phyloP scores from a whole-genome alignment of 2,888 invertebrate genomes.

The Ochropleura plecta region DNA sequence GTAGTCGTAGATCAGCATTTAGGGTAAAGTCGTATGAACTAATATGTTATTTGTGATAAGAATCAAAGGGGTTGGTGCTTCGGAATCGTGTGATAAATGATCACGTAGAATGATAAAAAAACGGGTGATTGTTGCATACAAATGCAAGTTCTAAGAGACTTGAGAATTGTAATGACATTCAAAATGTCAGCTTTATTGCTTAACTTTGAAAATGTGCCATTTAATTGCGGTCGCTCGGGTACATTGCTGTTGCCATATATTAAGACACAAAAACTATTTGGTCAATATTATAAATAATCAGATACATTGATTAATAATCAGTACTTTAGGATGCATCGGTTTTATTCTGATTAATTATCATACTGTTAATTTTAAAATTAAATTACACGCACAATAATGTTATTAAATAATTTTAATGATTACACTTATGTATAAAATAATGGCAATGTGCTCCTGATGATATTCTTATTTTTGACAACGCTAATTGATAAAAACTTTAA shows the following conservation, averaged over 20 bases:
- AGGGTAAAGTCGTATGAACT: conserved; percentile 32
- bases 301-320: no score
- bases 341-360: conserved; percentile 16
- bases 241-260: conserved; percentile 32
- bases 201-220: conserved; percentile 45
- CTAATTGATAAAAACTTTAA: conserved; percentile 10
- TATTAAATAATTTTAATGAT: neutral
- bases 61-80: conserved; percentile 51
- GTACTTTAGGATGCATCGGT: neutral
- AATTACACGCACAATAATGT: conserved; percentile 29
- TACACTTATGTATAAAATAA: neutral
- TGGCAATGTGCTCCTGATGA: conserved; percentile 40
- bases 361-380: conserved; percentile 23
- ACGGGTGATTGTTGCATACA: conserved; percentile 3
- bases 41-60: conserved; percentile 32
- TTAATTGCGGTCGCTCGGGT: conserved; percentile 31
- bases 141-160: conserved; percentile 18
- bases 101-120: conserved; percentile 25
- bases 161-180: conserved; percentile 37
- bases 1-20: conserved; percentile 13
- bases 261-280: neutral
- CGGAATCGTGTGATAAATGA: conserved; percentile 41
- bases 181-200: conserved; percentile 51
- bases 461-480: conserved; percentile 24
- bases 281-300: neutral